These are phyloP conservation scores for Leptodactylus fallax DNA, from an alignment of 2,797 vertebrate genomes.

Conservation along the genomic window DNA sequence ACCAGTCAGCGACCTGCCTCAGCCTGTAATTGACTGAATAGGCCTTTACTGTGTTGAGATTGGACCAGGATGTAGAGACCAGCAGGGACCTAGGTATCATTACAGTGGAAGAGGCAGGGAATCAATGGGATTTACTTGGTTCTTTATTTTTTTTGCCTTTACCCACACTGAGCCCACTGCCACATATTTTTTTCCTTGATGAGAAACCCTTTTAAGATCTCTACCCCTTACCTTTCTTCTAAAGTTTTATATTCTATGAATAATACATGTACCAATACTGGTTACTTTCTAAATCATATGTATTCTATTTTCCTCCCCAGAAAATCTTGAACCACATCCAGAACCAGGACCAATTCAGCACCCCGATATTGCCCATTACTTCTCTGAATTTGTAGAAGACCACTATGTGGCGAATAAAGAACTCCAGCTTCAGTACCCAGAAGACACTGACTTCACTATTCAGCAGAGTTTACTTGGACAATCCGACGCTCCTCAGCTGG, in stretches of 20 bases:
- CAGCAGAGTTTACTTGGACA: conserved; percentile 80
- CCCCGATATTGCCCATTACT: conserved; percentile 93
- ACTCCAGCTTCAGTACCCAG: conserved; percentile 88
- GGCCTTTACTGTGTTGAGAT: too few species aligned
- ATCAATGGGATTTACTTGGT: too few species aligned
- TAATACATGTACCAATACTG: not conserved
- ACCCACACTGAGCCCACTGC: too few species aligned
- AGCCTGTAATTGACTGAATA: too few species aligned
- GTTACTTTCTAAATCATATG: not conserved
- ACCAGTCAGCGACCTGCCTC: too few species aligned
- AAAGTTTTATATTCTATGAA: not conserved
- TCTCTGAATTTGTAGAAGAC: conserved; percentile 85
- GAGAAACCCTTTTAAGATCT: too few species aligned
- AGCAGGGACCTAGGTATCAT: too few species aligned
- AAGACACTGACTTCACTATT: conserved; percentile 85
- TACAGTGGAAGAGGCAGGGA: too few species aligned
- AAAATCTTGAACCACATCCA: conserved; percentile 91
- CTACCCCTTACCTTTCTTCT: too few species aligned
- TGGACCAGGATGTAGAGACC: too few species aligned
- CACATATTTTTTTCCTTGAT: too few species aligned
- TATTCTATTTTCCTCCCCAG: conserved; percentile 71
- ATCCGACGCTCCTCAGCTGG: not conserved
- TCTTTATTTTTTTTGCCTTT: too few species aligned
- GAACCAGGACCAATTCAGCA: conserved; percentile 91
- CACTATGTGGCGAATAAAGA: conserved; percentile 92